Percentiles rank a stretch among this genome's conserved stretches.
phyloP scores from a whole-genome alignment of 2,113 vertebrate genomes.

The Paratilapia polleni region DNA sequence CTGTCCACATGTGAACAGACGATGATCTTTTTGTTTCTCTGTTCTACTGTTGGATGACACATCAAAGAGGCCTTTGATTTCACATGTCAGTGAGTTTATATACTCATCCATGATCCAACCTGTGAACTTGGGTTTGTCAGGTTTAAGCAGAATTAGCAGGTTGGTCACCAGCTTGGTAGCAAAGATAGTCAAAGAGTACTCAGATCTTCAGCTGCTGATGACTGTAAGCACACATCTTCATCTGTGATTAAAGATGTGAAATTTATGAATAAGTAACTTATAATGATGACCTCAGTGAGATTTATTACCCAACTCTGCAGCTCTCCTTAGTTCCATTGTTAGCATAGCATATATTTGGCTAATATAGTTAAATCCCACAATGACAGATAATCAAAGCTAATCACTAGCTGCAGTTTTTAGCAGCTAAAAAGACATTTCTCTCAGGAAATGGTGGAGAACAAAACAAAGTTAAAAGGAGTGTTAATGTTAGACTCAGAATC shows the following conservation, averaged over 20 bases:
- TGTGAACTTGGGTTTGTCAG: background rate
- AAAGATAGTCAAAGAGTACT: background rate
- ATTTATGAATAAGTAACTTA: background rate
- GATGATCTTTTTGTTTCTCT: constrained; percentile 33
- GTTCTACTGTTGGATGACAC: constrained; percentile 39
- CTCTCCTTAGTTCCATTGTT: background rate
- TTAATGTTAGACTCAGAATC: too few relatives aligned
- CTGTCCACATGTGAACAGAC: constrained; percentile 37
- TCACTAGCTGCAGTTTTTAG: background rate
- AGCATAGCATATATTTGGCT: background rate
- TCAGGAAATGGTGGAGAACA: background rate
- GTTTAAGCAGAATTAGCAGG: background rate
- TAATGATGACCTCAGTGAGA: background rate
- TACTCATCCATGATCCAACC: constrained; percentile 16
- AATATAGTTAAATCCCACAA: background rate
- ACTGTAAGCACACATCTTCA: background rate
- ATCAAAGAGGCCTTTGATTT: constrained; percentile 63
- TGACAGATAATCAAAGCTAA: background rate
- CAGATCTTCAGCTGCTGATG: background rate
- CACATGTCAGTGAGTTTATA: constrained; percentile 33
- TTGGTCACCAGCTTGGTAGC: background rate
- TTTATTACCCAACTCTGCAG: background rate
- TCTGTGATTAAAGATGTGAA: background rate
- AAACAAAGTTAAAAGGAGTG: background rate
- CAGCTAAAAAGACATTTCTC: background rate